phyloP scores from a whole-genome alignment of 2,797 vertebrate genomes.

The Oryzias sinensis region DNA sequence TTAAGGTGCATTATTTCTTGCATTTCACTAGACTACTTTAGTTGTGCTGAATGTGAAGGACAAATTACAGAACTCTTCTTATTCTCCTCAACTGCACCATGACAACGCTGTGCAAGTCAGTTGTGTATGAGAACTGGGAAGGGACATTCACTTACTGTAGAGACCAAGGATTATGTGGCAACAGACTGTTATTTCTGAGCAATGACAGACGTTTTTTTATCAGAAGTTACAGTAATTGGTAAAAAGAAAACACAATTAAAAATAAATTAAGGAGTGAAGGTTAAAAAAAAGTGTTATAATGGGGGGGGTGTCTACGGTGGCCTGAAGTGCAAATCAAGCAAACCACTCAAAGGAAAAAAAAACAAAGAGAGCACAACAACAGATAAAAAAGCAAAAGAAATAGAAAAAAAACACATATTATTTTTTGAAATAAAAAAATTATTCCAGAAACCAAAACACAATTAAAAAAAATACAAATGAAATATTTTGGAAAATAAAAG shows the following conservation, averaged over 20 bases:
- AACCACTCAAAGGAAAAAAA: too few species aligned
- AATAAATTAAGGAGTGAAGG: slow-evolving; percentile 34
- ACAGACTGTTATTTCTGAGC: slow-evolving; percentile 24
- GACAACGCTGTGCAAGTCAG: slow-evolving; percentile 18
- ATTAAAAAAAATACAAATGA: too few species aligned
- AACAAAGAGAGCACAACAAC: too few species aligned
- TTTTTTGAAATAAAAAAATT: too few species aligned
- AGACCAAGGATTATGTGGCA: slow-evolving; percentile 28
- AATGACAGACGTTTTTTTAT: slow-evolving; percentile 32
- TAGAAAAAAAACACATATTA: too few species aligned
- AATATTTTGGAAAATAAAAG: too few species aligned
- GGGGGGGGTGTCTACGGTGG: too few species aligned
- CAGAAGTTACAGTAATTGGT: slow-evolving; percentile 29
- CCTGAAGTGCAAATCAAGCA: too few species aligned
- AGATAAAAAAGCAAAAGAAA: too few species aligned
- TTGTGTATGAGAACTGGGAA: slow-evolving; percentile 16
- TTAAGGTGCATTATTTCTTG: not conserved
- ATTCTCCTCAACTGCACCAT: not conserved
- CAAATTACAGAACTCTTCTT: not conserved
- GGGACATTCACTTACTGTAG: slow-evolving; percentile 12
- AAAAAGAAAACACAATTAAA: slow-evolving; percentile 18
- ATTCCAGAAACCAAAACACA: too few species aligned
- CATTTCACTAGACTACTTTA: slow-evolving; percentile 8
- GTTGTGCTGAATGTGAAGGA: slow-evolving; percentile 3
- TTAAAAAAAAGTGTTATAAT: slow-evolving; percentile 30